Evolutionary conservation across 2,113 vertebrate species (phyloP), one percentile per base, ranked within the genome.

Genomic region (Pithys albifrons): DNA sequence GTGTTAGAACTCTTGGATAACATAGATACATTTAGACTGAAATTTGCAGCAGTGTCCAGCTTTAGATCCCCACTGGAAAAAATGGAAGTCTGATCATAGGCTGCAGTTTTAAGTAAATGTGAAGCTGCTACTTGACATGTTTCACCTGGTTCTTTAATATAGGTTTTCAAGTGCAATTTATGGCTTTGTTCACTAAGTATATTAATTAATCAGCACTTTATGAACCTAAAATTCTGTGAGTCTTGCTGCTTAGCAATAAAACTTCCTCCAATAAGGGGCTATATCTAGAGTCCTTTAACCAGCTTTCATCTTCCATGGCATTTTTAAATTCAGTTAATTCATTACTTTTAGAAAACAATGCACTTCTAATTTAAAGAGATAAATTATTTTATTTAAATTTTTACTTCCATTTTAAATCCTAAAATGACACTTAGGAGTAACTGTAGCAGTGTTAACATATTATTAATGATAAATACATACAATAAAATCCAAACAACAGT

Each of bases 141-240:
- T 91, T 95, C 35, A 65, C 19, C 23, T 11, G 0, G 5, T 65
- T 88, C 33, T 92, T 77, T 81, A 85, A 77, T 86, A 67, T 8
- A 85, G 39, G 9, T 12, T 74, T 88, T 51, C 76, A 75, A 95
- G 33, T 41, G 52, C 27, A 88, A 59, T 84, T 93, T 92, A 72
- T 52, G 25, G 35, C 24, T 92, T 85, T 92, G 39, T 71, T 95
- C 80, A n/a, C 58, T 57, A 89, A 80, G 29, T 91, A 46, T 85
- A 78, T 92, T 95, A 94, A 96, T 95, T 96, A 95, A 94, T 78
- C 84, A 85, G 80, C 24, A 70, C 91, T 84, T 94, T 92, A 92
- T 72, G 61, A 95, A 89, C 45, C 23, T 75, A 84, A 67, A 29
- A 69, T 16, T 89, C 94, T 27, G 61, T 1, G 2, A 15, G 10